phyloP scores from a whole-genome alignment of 2,113 vertebrate species.

The Tylochromis polylepis region DNA sequence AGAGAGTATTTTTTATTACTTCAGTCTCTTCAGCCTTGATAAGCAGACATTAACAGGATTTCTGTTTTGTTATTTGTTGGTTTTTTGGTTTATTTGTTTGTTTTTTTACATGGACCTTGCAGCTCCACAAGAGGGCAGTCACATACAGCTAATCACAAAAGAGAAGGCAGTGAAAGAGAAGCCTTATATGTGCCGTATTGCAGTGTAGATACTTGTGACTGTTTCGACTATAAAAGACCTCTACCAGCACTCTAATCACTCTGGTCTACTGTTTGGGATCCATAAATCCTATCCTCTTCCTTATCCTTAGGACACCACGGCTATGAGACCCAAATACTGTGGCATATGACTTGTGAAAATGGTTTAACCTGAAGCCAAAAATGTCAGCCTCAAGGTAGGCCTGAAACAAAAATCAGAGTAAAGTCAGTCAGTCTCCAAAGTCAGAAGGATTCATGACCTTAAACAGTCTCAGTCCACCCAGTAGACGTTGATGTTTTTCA shows the following conservation, averaged over 20 bases:
- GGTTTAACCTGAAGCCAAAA: neutral
- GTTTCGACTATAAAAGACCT: neutral
- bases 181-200: neutral
- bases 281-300: neutral
- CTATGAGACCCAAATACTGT: neutral
- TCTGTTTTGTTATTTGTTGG: neutral
- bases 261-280: neutral
- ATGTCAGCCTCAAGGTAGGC: neutral
- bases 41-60: neutral
- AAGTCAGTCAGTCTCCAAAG: neutral
- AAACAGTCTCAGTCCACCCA: neutral
- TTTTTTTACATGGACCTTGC: neutral
- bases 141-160: neutral
- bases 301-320: neutral
- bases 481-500: neutral
- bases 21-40: neutral
- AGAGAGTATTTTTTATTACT: neutral
- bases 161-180: no score
- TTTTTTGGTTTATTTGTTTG: neutral
- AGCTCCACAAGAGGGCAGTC: conserved; percentile 50
- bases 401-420: neutral
- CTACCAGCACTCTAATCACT: neutral
- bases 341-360: neutral
- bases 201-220: neutral
- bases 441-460: neutral